Base-by-base conservation (phyloP, 2,113 vertebrate species). In the Brachyistius frenatus region DNA sequence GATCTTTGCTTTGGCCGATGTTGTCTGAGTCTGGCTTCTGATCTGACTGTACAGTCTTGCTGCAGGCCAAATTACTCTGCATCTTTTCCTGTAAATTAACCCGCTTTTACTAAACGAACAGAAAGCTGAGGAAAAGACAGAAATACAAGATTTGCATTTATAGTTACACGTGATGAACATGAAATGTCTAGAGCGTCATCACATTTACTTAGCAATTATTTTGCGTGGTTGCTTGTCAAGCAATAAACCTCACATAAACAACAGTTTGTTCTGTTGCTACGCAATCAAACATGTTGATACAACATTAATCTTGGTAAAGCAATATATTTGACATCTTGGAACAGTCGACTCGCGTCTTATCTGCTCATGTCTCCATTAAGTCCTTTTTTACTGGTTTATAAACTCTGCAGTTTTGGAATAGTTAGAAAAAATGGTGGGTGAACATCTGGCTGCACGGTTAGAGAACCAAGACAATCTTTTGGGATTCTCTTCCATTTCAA, bases 1-100 rank as follows among this genome's bases (percentile, higher is more conserved):
- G 86, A 89, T 92, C 78, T 73, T 75, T 78, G 76, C 84, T 86
- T 85, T 69, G 79, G 86, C 88, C 75, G 52, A 53, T 65, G 76
- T 61, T 71, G 80, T 88, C 82, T 75, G 73, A 86, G 78, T 82
- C 74, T 83, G 76, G 83, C 80, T 82, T 83, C 81, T 88, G 88
- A 84, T 90, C 75, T 71, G 33, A 79, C 66, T 63, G 64, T 81
- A 55, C 67, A 4, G 35, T 62, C 66, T n/a, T 56, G 86, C 63
- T 80, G 69, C 70, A 71, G 73, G 78, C 76, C 71, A 54, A 77
- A 84, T 84, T 68, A 73, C 73, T 81, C 37, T 61, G 58, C 75
- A 75, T 76, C 76, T 69, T 23, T 63, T 64, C 57, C 55, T 8
- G 35, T 37, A 75, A 87, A 81, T 77, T 5, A 74, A 65, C 55